Conservation (phyloP, 2,797 vertebrate genomes). For the Karalla daura region DNA sequence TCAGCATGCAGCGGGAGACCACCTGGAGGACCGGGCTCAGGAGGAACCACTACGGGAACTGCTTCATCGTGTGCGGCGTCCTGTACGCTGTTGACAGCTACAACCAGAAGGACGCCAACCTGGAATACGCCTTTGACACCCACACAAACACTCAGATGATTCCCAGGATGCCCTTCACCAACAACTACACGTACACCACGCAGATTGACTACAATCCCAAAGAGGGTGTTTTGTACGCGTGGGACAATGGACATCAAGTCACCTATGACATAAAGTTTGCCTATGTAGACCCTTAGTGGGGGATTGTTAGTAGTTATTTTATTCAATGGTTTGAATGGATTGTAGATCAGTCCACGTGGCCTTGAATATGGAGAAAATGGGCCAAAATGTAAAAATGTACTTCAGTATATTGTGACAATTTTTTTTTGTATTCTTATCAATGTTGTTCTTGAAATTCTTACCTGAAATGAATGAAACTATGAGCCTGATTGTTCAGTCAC, state of each 20-base stretch:
- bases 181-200: constrained; percentile 93
- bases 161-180: constrained; percentile 94
- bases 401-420: constrained; percentile 44
- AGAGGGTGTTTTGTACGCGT: constrained; percentile 93
- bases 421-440: constrained; percentile 37
- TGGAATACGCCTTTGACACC: constrained; percentile 97
- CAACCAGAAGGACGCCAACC: constrained; percentile 89
- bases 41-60: constrained; percentile 92
- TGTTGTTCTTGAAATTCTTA: constrained; percentile 42
- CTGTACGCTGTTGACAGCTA: constrained; percentile 95
- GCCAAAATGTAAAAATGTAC: constrained; percentile 58
- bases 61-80: constrained; percentile 96
- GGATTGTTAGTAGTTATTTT: constrained; percentile 26
- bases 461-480: constrained; percentile 42
- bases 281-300: constrained; percentile 80
- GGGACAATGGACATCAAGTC: constrained; percentile 98
- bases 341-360: constrained; percentile 91
- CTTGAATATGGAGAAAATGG: constrained; percentile 26
- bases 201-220: constrained; percentile 99
- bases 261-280: constrained; percentile 95
- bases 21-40: constrained; percentile 95
- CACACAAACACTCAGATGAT: constrained; percentile 98
- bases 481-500: constrained; percentile 45
- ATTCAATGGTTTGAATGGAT: constrained; percentile 79
- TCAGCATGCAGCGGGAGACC: constrained; percentile 93